A percentile compares a stretch with the other conserved stretches of the same genome.
Conservation (phyloP, 2,797 vertebrate genomes). For the Tiaroga cobitis region DNA sequence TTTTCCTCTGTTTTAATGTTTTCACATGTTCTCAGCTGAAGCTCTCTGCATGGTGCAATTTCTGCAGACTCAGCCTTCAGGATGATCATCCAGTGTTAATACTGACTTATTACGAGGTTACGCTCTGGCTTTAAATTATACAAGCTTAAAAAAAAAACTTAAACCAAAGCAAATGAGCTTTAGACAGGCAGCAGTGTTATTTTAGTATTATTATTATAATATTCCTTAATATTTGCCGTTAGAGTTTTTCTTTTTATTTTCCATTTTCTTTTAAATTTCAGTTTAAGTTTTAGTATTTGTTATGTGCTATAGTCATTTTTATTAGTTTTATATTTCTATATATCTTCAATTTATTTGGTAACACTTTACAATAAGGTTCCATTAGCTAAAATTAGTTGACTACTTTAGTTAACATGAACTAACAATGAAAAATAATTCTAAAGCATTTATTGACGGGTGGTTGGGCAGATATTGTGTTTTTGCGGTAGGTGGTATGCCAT, state of each 20-base stretch:
- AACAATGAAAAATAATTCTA: not conserved
- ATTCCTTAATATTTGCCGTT: not conserved
- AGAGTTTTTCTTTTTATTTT: not conserved
- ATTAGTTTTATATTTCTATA: not conserved
- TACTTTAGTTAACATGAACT: not conserved
- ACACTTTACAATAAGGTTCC: not conserved
- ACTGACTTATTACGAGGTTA: not conserved
- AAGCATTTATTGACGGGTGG: no score
- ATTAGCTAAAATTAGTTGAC: not conserved
- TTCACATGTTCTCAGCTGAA: conserved; percentile 4
- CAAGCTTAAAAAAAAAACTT: not conserved
- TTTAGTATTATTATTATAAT: not conserved
- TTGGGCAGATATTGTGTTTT: no score
- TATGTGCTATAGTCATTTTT: not conserved
- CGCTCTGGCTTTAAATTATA: not conserved
- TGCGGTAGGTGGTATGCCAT: no score
- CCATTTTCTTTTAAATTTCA: not conserved
- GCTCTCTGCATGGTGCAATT: not conserved
- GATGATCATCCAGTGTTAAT: not conserved
- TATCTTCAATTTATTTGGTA: not conserved
- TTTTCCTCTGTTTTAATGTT: conserved; percentile 17
- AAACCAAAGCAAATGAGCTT: conserved; percentile 6
- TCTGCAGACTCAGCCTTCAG: not conserved
- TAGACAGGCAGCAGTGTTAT: not conserved
- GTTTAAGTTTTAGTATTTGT: not conserved